Evolutionary conservation across 2,113 vertebrate genomes (phyloP).

Genomic region (Camelus dromedarius): DNA sequence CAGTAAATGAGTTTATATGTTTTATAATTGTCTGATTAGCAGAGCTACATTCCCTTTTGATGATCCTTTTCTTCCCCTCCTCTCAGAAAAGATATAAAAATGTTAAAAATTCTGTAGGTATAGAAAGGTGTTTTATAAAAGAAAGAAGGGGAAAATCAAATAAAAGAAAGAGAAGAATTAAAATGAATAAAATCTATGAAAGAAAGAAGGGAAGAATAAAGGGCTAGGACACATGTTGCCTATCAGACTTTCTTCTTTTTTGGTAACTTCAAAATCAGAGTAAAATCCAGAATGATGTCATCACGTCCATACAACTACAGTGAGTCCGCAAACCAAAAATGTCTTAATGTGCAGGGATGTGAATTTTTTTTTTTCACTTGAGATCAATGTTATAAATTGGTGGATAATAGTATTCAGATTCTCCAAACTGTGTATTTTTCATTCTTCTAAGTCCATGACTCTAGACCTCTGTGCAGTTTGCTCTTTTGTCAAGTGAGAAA

Average conservation of each 20-base stretch:
- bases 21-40: conserved; percentile 40
- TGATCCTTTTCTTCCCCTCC: neutral
- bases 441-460: neutral
- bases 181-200: neutral
- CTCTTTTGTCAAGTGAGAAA: neutral
- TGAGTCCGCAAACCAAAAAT: neutral
- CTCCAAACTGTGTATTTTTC: neutral
- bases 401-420: neutral
- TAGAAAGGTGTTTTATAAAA: neutral
- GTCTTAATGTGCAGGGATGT: neutral
- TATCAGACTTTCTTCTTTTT: neutral
- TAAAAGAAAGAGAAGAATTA: neutral
- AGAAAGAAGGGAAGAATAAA: neutral
- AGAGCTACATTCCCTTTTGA: neutral
- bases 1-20: conserved; percentile 74
- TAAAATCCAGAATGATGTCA: neutral
- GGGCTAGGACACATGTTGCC: neutral
- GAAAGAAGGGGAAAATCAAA: neutral
- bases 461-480: neutral
- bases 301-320: neutral
- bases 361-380: neutral
- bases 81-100: neutral
- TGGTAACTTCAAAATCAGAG: conserved; percentile 3
- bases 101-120: neutral
- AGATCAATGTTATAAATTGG: neutral